Base-by-base conservation (phyloP, 2,797 vertebrate genomes). In the Lemur catta region DNA sequence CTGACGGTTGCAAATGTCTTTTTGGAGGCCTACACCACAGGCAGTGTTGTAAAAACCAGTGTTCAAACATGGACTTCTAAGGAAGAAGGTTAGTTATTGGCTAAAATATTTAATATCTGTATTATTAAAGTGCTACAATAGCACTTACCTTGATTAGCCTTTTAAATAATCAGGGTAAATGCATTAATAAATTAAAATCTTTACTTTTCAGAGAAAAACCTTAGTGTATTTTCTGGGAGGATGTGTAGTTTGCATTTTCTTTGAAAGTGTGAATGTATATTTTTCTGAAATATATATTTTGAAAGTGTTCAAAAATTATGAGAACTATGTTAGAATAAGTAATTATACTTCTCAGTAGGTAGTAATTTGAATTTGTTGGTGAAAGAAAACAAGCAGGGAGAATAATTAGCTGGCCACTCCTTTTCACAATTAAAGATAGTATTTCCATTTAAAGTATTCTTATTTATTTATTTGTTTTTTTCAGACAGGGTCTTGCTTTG, bases 1-100 rank as follows among this genome's bases (percentile, higher is more conserved):
- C 98, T 99, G 94, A 99, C 99, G 0, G 99, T 99, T 91, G 99
- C 99, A 46, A 99, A 99, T 97, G 98, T 99, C 96, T 99, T 99
- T 96, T 97, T 99, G 41, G 99, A 99, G 94, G 99, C 99, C 93
- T 99, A 98, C 69, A 98, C 99, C 84, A 98, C 99, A 95, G 99
- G 99, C 96, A 98, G 98, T 97, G 96, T 98, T 96, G 95, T 98
- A 63, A 97, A 99, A 97, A 97, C 89, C 86, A 98, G 30, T 97
- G 91, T 98, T 98, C 97, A 98, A 96, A 33, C 98, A 98, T 98
- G 63, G 97, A 97, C 98, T 38, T 96, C 98, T 72, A 99, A 99
- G 97, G 99, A 99, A 76, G 98, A 99, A 97, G 98, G 99, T 99
- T 84, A 97, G 98, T 97, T 88, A 92, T 20, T 91, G 52, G 46